phyloP scores from a whole-genome alignment of 1,140 invertebrate genomes.

The Ylistrum balloti region DNA sequence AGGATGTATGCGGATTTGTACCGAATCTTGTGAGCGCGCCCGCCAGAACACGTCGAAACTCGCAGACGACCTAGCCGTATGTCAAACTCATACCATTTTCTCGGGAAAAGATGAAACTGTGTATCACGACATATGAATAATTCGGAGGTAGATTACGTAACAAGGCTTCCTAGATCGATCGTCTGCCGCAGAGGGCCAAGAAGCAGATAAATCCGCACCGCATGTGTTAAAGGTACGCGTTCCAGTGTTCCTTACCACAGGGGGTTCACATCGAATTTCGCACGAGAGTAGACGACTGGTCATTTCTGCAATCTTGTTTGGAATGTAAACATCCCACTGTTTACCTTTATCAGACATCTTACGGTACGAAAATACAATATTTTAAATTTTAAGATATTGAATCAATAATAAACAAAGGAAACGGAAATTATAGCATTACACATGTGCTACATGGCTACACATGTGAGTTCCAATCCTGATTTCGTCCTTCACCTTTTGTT shows the following conservation, averaged over 20 bases:
- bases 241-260: too few species aligned
- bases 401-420: too few species aligned
- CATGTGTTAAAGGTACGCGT: neutral
- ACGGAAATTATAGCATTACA: too few species aligned
- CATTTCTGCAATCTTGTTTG: too few species aligned
- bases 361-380: too few species aligned
- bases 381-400: too few species aligned
- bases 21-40: neutral
- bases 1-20: neutral
- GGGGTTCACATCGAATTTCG: neutral
- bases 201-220: neutral
- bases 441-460: too few species aligned
- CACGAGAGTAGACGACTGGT: too few species aligned
- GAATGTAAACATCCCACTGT: too few species aligned
- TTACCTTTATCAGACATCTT: too few species aligned
- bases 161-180: neutral
- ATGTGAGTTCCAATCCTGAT: too few species aligned
- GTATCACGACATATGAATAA: constrained; percentile 20
- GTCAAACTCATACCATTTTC: constrained; percentile 27
- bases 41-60: constrained; percentile 1
- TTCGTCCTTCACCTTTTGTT: too few species aligned
- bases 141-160: constrained; percentile 29
- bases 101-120: neutral
- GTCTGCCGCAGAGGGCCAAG: neutral
- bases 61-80: constrained; percentile 18